Conservation (phyloP, 2,888 invertebrate genomes). For the Sarcophaga rosellei region DNA sequence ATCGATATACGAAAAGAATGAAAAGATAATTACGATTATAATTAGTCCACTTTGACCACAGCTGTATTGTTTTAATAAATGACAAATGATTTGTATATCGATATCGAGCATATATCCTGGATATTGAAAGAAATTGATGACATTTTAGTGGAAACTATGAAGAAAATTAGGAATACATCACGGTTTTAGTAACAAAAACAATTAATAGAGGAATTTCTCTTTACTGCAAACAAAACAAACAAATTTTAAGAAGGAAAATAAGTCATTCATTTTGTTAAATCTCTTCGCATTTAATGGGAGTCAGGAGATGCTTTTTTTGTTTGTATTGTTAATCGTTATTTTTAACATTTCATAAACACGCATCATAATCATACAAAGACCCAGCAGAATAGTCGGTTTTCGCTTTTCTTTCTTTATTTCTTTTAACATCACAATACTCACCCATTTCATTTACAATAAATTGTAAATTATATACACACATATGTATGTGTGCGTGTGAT, state of each 20-base stretch:
- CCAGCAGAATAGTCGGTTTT: slow-evolving; percentile 1
- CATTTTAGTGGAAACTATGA: too few relatives aligned
- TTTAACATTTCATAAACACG: slow-evolving; percentile 39
- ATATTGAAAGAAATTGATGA: slow-evolving; percentile 1
- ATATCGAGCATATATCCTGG: background rate
- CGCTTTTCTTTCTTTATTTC: background rate
- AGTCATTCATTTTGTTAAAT: background rate
- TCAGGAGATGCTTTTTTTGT: too few relatives aligned
- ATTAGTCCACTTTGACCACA: slow-evolving; percentile 60
- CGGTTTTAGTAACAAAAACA: too few relatives aligned
- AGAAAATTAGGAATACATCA: too few relatives aligned
- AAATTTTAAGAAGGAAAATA: too few relatives aligned
- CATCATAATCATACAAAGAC: slow-evolving; percentile 45
- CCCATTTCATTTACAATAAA: slow-evolving; percentile 48
- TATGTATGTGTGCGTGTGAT: background rate
- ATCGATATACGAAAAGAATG: background rate
- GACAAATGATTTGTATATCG: slow-evolving; percentile 18
- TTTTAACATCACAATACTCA: slow-evolving; percentile 42
- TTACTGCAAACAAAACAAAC: too few relatives aligned
- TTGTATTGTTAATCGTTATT: background rate
- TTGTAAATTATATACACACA: slow-evolving; percentile 18
- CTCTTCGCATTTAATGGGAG: too few relatives aligned
- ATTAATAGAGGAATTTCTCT: too few relatives aligned
- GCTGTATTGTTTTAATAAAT: slow-evolving; percentile 42
- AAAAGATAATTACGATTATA: slow-evolving; percentile 37